These are phyloP conservation scores for Lepidochrysops patricia DNA, from an alignment of 2,888 invertebrate species.

Conservation along the genomic window DNA sequence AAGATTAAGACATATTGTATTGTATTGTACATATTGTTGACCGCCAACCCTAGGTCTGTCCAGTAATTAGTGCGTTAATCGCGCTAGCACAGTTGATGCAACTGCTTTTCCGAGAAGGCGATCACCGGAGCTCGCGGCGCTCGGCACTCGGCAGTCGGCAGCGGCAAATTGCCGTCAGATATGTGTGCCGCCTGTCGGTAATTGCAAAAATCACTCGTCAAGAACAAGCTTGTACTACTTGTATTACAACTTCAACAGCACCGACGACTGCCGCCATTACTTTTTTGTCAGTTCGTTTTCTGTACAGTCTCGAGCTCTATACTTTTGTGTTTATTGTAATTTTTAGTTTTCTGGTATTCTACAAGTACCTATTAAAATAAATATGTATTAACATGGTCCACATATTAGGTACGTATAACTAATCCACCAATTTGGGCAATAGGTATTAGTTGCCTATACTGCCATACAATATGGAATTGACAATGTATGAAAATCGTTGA, in stretches of 20 bases:
- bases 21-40: no score
- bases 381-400: no score
- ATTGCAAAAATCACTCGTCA: slow-evolving; percentile 66
- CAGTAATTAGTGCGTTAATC: slow-evolving; percentile 66
- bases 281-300: neutral
- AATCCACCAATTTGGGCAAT: no score
- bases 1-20: no score
- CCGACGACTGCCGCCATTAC: neutral
- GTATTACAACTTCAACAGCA: slow-evolving; percentile 22
- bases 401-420: no score
- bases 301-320: neutral
- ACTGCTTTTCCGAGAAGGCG: slow-evolving; percentile 63
- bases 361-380: no score
- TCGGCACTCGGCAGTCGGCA: no score
- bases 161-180: slow-evolving; percentile 69
- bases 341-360: no score
- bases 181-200: slow-evolving; percentile 66
- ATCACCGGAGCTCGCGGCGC: slow-evolving; percentile 56
- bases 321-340: no score
- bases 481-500: no score
- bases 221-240: slow-evolving; percentile 28
- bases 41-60: slow-evolving; percentile 28
- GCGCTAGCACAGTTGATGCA: slow-evolving; percentile 55
- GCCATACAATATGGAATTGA: no score
- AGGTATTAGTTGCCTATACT: no score